Conservation (phyloP, 2,113 vertebrate species). For the Pontoporia blainvillei region DNA sequence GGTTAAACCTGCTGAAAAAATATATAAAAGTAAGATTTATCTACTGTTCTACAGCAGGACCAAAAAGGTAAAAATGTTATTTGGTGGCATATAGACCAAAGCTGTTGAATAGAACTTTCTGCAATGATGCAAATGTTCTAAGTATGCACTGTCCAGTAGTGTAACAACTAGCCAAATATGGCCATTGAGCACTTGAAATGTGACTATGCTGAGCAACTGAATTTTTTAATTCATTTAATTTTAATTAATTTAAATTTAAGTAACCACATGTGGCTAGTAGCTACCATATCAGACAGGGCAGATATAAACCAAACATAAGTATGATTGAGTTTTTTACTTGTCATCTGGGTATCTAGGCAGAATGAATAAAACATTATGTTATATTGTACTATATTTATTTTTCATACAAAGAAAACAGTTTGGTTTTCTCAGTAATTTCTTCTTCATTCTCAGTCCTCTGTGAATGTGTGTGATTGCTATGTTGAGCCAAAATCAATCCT, state of each 20-base stretch:
- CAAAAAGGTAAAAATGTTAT: not conserved
- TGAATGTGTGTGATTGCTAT: not conserved
- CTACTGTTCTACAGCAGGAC: not conserved
- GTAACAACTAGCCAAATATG: not conserved
- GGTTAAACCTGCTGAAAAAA: not conserved
- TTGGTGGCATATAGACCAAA: not conserved
- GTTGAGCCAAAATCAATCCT: not conserved
- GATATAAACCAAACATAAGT: slow-evolving; percentile 20
- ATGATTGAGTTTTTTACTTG: slow-evolving; percentile 2
- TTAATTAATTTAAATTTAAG: slow-evolving; percentile 43
- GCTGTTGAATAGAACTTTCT: not conserved
- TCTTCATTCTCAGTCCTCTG: not conserved
- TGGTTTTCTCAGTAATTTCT: not conserved
- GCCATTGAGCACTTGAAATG: not conserved
- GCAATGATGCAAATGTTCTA: not conserved
- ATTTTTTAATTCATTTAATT: slow-evolving; percentile 22
- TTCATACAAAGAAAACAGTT: slow-evolving; percentile 24
- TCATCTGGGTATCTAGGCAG: slow-evolving; percentile 20
- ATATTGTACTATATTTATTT: not conserved
- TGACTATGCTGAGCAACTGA: not conserved
- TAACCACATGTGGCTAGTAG: not conserved
- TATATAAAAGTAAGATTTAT: not conserved
- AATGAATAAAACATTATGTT: slow-evolving; percentile 20
- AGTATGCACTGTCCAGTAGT: accelerated
- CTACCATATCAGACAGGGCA: not conserved